Conservation (phyloP, 2,797 vertebrate genomes). For the Nannoperca australis region DNA sequence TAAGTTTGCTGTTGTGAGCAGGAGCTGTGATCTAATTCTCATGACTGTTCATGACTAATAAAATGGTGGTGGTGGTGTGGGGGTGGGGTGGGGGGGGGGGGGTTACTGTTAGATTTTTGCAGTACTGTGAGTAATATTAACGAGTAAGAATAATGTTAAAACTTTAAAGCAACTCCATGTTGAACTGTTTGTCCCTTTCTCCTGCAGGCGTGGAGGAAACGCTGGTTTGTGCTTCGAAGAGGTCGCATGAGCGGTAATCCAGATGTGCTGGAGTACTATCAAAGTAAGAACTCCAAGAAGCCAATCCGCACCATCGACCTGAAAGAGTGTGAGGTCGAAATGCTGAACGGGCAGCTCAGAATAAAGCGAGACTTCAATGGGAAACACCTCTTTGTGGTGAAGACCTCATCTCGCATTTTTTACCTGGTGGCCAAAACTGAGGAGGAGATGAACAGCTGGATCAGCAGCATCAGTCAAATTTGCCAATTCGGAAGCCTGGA, state of each 20-base stretch:
- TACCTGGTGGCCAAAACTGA: slow-evolving; percentile 98
- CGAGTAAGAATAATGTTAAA: not conserved
- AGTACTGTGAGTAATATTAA: not conserved
- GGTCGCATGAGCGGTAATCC: slow-evolving; percentile 97
- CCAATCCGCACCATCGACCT: slow-evolving; percentile 96
- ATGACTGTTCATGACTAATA: slow-evolving; percentile 51
- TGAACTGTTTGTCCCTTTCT: slow-evolving; percentile 34
- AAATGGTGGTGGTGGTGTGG: not conserved
- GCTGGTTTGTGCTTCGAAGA: slow-evolving; percentile 96
- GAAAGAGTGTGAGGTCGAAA: slow-evolving; percentile 92
- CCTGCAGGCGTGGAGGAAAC: slow-evolving; percentile 94
- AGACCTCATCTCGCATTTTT: slow-evolving; percentile 92
- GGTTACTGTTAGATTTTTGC: not conserved
- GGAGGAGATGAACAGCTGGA: slow-evolving; percentile 97
- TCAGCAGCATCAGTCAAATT: slow-evolving; percentile 93
- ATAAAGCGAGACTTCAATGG: slow-evolving; percentile 93
- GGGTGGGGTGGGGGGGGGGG: not conserved
- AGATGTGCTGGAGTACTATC: slow-evolving; percentile 96
- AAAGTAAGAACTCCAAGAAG: slow-evolving; percentile 92
- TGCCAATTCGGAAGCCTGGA: slow-evolving; percentile 91
- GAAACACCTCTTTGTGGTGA: slow-evolving; percentile 94
- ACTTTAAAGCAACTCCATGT: not conserved
- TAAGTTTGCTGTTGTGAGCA: slow-evolving; percentile 48
- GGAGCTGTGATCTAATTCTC: slow-evolving; percentile 46
- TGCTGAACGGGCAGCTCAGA: slow-evolving; percentile 88